Evolutionary conservation across 2,113 vertebrate genomes (phyloP).

Genomic region (Trachemys scripta): DNA sequence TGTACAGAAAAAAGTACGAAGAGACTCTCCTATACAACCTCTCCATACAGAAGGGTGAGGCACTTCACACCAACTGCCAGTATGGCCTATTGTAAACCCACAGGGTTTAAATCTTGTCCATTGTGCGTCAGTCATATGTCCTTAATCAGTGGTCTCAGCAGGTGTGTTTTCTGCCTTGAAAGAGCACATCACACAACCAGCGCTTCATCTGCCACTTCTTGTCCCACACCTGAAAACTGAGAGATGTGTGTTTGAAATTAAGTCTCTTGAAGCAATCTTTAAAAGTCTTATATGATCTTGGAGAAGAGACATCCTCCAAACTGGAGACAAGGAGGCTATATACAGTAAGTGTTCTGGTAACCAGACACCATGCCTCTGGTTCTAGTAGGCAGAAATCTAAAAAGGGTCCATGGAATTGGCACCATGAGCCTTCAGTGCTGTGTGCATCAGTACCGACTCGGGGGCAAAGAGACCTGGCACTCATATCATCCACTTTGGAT

Average conservation of each 20-base stretch:
- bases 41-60: background rate
- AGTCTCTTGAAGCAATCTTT: background rate
- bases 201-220: background rate
- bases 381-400: background rate
- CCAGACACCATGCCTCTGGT: background rate
- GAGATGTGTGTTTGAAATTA: background rate
- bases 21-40: background rate
- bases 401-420: background rate
- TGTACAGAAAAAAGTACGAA: background rate
- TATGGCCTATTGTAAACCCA: background rate
- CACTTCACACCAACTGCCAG: background rate
- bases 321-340: background rate
- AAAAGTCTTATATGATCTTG: background rate
- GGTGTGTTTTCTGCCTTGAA: background rate
- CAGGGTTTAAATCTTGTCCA: too few relatives aligned
- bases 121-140: background rate
- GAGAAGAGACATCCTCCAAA: background rate
- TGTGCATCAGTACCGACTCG: background rate
- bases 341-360: background rate
- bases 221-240: background rate
- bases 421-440: background rate
- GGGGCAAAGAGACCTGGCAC: background rate
- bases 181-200: background rate
- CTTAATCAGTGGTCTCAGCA: background rate
- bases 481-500: background rate